Base-by-base conservation (phyloP, 2,797 vertebrate species). In the Coregonus sp. region DNA sequence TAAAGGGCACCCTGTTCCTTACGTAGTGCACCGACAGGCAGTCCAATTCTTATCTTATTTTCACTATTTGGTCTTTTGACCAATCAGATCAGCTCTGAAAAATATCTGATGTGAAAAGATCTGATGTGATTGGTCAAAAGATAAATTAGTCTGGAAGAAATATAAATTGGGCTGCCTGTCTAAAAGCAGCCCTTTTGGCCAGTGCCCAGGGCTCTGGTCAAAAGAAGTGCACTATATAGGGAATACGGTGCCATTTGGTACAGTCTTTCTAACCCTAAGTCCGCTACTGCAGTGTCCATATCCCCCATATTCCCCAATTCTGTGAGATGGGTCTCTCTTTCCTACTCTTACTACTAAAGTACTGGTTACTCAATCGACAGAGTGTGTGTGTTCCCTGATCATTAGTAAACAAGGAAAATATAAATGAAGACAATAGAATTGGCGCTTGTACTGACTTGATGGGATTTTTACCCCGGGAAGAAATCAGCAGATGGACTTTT, bases 321-420 rank as follows among this genome's bases (percentile, higher is more conserved):
- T 56, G 15, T 56, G 52, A 20, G n/a, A 15, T 20, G 7, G 40
- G n/a, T 4, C 14, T 4, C 20, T 16, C 3, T 50, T 74, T 74
- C 25, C 40, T 68, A 7, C 33, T 50, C 65, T 29, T 50, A 35
- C 47, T 33, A 14, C 12, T 4, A 25, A 37, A 71, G 9, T 52
- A 29, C 14, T 51, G 5, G n/a, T 71, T 16, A 12, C 69, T 35
- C 16, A 15, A 52, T 52, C 18, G 25, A 70, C 9, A 59, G 25
- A 52, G 59, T 50, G 71, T 72, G 70, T 78, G 71, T 61, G 70
- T 35, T 29, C 14, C 37, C n/a, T 37, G 33, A 51, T 37, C 29
- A n/a, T n/a, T 59, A 75, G 71, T 78, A 78, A 84, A 86, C 78
- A 84, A 77, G 54, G 65, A 80, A 47, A 20, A 14, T 74, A 77